Evolutionary conservation across 2,113 vertebrate species (phyloP).

Genomic region (Chaenocephalus aceratus): DNA sequence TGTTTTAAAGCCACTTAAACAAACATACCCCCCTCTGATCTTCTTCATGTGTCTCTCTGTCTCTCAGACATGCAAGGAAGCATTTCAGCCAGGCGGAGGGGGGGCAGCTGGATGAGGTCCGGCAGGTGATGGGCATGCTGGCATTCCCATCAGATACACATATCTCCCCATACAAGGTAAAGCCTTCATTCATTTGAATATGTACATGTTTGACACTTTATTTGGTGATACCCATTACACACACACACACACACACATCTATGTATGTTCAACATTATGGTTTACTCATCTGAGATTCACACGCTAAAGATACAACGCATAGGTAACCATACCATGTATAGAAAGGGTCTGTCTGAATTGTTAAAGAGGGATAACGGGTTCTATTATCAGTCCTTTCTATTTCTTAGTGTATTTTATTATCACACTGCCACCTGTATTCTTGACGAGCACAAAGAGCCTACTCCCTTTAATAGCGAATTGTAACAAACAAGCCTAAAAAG

Average conservation of each 20-base stretch:
- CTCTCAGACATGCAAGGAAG: slow-evolving; percentile 93
- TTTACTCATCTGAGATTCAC: neutral
- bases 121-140: slow-evolving; percentile 99
- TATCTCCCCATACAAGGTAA: slow-evolving; percentile 98
- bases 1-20: neutral
- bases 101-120: slow-evolving; percentile 97
- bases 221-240: neutral
- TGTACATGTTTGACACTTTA: neutral
- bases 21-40: neutral
- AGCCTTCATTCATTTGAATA: neutral
- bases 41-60: slow-evolving; percentile 20
- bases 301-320: neutral
- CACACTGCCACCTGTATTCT: too few species aligned
- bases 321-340: too few species aligned
- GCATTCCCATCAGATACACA: slow-evolving; percentile 99
- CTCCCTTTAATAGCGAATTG: too few species aligned
- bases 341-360: too few species aligned
- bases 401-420: too few species aligned
- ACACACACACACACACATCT: too few species aligned
- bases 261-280: neutral
- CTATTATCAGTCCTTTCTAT: too few species aligned
- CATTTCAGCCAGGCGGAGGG: slow-evolving; percentile 99
- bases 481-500: too few species aligned
- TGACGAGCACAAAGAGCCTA: too few species aligned
- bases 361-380: too few species aligned